phyloP scores from a whole-genome alignment of 2,888 invertebrate species.

The Zhuqinia jingwanae region DNA sequence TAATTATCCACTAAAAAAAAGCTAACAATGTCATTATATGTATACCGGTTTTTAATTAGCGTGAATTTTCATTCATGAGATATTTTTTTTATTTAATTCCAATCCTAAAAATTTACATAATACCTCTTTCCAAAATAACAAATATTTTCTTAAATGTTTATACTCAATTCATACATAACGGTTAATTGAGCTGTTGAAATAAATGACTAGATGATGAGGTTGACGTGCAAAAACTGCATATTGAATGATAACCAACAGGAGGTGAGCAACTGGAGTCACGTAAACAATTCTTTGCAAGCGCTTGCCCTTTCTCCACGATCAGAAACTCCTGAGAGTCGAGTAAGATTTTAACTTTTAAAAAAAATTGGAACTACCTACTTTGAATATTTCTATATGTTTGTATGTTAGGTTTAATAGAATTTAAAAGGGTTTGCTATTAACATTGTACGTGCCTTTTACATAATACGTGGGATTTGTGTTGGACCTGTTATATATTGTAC shows the following conservation, averaged over 20 bases:
- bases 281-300: slow-evolving; percentile 83
- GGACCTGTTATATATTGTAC: too few relatives aligned
- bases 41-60: too few relatives aligned
- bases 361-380: too few relatives aligned
- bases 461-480: too few relatives aligned
- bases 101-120: too few relatives aligned
- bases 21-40: neutral
- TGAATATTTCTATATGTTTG: too few relatives aligned
- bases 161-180: too few relatives aligned
- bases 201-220: neutral
- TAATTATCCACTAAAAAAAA: neutral
- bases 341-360: slow-evolving; percentile 79
- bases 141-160: neutral
- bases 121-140: neutral
- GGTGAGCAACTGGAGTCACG: slow-evolving; percentile 82
- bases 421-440: too few relatives aligned
- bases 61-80: too few relatives aligned
- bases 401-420: too few relatives aligned
- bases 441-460: too few relatives aligned
- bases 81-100: too few relatives aligned
- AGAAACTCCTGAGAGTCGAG: slow-evolving; percentile 81
- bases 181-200: neutral
- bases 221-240: slow-evolving; percentile 8
- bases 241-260: slow-evolving; percentile 81
- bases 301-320: slow-evolving; percentile 83